Conservation (phyloP, 1,140 invertebrate species). For the Melipona quadrifasciata region DNA sequence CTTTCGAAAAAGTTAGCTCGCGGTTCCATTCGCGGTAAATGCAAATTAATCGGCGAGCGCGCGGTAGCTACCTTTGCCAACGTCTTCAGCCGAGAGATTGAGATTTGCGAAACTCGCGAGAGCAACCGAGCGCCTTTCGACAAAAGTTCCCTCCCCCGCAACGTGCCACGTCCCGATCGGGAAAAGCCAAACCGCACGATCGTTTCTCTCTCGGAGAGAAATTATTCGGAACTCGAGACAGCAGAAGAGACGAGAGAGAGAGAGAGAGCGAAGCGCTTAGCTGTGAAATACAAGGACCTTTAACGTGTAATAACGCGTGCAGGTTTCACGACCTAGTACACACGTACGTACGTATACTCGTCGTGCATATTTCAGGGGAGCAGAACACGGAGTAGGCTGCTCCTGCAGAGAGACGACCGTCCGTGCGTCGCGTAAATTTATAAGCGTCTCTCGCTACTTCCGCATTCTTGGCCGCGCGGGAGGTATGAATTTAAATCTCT, state of each 20-base stretch:
- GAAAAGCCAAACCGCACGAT: too few relatives aligned
- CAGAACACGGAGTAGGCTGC: not conserved
- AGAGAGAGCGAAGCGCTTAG: not conserved
- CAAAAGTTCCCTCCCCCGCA: not conserved
- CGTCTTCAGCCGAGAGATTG: not conserved
- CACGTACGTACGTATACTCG: not conserved
- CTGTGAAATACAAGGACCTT: not conserved
- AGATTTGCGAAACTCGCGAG: not conserved
- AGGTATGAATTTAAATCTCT: conserved; percentile 68
- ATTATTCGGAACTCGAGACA: not conserved
- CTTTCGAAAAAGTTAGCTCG: not conserved
- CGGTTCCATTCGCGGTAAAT: not conserved
- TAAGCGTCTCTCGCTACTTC: conserved; percentile 36
- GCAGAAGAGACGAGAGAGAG: too few relatives aligned
- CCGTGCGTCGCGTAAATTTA: conserved; percentile 53
- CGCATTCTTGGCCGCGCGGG: conserved; percentile 57
- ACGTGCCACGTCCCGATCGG: too few relatives aligned
- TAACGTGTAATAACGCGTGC: not conserved
- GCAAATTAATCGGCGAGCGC: not conserved
- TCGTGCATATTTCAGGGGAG: conserved; percentile 51
- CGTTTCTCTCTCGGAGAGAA: too few relatives aligned
- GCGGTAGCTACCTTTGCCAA: not conserved
- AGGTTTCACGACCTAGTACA: not conserved
- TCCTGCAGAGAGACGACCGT: not conserved
- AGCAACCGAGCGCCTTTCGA: too few relatives aligned